Evolutionary conservation across 1,140 invertebrate genomes (phyloP).

Genomic region (Apocrypta bakeri): DNA sequence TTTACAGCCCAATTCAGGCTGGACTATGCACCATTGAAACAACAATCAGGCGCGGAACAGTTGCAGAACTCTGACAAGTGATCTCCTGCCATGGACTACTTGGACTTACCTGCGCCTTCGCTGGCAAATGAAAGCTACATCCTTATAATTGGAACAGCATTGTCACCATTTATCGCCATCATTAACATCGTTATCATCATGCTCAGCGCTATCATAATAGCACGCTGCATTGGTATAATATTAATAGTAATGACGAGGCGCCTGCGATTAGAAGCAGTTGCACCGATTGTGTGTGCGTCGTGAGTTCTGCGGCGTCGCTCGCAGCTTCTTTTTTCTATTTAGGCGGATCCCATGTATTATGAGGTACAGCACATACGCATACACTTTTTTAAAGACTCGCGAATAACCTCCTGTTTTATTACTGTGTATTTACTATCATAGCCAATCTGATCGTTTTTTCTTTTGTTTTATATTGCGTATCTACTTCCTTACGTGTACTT

Average conservation of each 20-base stretch:
- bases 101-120: conserved; percentile 8
- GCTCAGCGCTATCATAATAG: conserved; percentile 27
- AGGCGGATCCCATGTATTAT: conserved; percentile 22
- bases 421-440: conserved; percentile 40
- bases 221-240: conserved; percentile 44
- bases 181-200: conserved; percentile 56
- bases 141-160: neutral
- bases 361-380: conserved; percentile 12
- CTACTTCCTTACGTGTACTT: neutral
- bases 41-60: conserved; percentile 63
- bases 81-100: conserved; percentile 69
- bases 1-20: conserved; percentile 72
- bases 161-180: conserved; percentile 55
- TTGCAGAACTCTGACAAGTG: conserved; percentile 73
- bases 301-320: neutral
- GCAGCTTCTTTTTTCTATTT: conserved; percentile 9
- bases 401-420: conserved; percentile 32
- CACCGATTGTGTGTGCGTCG: neutral
- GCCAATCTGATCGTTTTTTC: conserved; percentile 14
- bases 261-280: conserved; percentile 4
- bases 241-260: conserved; percentile 43
- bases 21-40: conserved; percentile 73
- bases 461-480: conserved; percentile 13
- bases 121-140: no score
- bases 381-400: conserved; percentile 11